Conservation (phyloP, 2,888 invertebrate species). For the Aleiodes leptofemur region DNA sequence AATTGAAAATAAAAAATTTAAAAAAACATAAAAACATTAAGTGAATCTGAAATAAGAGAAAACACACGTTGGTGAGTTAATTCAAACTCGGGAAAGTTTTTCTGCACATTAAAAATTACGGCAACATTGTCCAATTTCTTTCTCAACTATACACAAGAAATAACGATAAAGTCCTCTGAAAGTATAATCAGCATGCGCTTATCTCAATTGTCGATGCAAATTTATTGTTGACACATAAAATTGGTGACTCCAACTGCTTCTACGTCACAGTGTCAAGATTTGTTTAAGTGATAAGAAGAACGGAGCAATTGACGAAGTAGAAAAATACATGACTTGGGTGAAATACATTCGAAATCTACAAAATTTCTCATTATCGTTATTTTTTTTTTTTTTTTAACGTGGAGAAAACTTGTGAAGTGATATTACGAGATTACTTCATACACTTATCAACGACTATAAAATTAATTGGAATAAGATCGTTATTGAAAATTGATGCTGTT, state of each 20-base stretch:
- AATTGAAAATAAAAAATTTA: background rate
- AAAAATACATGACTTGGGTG: too few species aligned
- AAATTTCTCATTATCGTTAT: too few species aligned
- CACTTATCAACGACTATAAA: conserved; percentile 20
- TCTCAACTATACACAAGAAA: background rate
- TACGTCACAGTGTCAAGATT: too few species aligned
- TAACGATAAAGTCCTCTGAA: background rate
- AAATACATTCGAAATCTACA: too few species aligned
- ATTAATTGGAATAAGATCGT: conserved; percentile 29
- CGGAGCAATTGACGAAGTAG: background rate
- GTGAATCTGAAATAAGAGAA: conserved; percentile 23
- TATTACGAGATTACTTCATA: background rate
- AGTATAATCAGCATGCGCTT: background rate
- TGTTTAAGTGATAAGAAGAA: background rate
- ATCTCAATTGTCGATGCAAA: conserved; percentile 34
- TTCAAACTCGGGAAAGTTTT: conserved; percentile 11
- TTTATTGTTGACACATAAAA: conserved; percentile 26
- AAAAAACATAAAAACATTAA: too few species aligned
- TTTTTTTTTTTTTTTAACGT: background rate
- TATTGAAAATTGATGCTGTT: conserved; percentile 39
- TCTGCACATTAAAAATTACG: conserved; percentile 1
- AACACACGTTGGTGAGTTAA: background rate
- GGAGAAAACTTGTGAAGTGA: background rate
- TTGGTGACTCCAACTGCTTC: too few species aligned
- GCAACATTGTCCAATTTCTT: conserved; percentile 18